Percentiles rank a stretch among this genome's conserved stretches.
Evolutionary conservation across 2,113 vertebrate genomes (phyloP).

Genomic region (Caranx ignobilis): DNA sequence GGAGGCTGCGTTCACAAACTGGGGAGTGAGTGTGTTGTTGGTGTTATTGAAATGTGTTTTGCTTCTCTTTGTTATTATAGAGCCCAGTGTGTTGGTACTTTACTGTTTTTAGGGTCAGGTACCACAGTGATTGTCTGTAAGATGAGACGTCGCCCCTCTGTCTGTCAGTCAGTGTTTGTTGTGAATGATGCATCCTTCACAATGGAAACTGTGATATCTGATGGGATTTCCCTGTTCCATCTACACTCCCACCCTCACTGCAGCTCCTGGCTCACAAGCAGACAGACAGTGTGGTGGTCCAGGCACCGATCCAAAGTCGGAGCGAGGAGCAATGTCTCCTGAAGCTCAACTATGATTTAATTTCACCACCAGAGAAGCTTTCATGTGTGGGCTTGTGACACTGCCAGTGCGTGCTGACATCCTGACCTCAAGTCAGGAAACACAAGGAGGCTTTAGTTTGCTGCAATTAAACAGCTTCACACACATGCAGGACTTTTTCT

Average conservation of each 20-base stretch:
- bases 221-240: constrained; percentile 53
- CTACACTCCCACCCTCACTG: constrained; percentile 2
- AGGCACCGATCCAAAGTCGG: constrained; percentile 77
- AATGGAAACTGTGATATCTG: constrained; percentile 54
- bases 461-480: constrained; percentile 32
- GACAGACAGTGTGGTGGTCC: constrained; percentile 57
- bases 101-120: not conserved
- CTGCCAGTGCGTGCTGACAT: constrained; percentile 34
- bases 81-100: not conserved
- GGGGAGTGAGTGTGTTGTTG: constrained; percentile 5
- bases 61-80: not conserved
- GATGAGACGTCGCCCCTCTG: not conserved
- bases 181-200: constrained; percentile 9
- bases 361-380: constrained; percentile 53
- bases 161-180: constrained; percentile 2
- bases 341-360: constrained; percentile 83
- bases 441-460: constrained; percentile 1
- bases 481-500: constrained; percentile 27
- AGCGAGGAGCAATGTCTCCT: constrained; percentile 69
- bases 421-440: constrained; percentile 60
- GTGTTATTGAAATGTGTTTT: not conserved
- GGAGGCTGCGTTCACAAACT: constrained; percentile 27
- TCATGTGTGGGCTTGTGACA: constrained; percentile 81
- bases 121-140: not conserved
- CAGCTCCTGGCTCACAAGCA: constrained; percentile 34